Percentiles rank a stretch among this genome's conserved stretches.
These are phyloP conservation scores for Guaruba guarouba DNA, from an alignment of 2,113 vertebrate species.

Conservation along the genomic window DNA sequence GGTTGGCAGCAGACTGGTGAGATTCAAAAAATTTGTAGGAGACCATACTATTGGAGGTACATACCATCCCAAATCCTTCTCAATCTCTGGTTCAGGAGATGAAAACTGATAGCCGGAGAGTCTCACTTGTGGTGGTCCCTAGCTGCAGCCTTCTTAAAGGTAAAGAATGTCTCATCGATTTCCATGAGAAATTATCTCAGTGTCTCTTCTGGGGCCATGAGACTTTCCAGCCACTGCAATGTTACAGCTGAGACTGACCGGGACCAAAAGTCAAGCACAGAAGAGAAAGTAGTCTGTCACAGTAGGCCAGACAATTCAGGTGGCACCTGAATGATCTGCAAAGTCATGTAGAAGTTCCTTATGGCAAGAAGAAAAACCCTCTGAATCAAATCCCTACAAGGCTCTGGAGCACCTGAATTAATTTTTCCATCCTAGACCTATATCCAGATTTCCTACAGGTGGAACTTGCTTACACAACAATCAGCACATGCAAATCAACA, in stretches of 20 bases:
- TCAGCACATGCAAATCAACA: neutral
- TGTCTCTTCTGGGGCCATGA: neutral
- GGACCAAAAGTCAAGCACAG: neutral
- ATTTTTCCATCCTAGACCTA: neutral
- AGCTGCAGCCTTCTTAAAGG: neutral
- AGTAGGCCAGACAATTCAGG: neutral
- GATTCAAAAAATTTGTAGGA: neutral
- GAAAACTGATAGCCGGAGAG: neutral
- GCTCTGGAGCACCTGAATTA: neutral
- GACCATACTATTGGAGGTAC: neutral
- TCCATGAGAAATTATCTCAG: neutral
- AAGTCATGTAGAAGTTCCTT: neutral
- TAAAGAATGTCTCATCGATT: neutral
- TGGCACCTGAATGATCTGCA: neutral
- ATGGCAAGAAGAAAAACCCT: neutral
- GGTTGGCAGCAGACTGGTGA: neutral
- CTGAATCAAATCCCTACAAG: neutral
- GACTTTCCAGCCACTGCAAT: neutral
- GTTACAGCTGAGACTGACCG: neutral
- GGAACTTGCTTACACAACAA: neutral
- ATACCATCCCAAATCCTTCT: neutral
- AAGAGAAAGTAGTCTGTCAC: neutral
- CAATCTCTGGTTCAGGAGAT: neutral
- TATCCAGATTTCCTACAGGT: neutral
- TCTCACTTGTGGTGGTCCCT: neutral